Evolutionary conservation across 2,888 invertebrate genomes (phyloP).

Genomic region (Sphinx pinastri): DNA sequence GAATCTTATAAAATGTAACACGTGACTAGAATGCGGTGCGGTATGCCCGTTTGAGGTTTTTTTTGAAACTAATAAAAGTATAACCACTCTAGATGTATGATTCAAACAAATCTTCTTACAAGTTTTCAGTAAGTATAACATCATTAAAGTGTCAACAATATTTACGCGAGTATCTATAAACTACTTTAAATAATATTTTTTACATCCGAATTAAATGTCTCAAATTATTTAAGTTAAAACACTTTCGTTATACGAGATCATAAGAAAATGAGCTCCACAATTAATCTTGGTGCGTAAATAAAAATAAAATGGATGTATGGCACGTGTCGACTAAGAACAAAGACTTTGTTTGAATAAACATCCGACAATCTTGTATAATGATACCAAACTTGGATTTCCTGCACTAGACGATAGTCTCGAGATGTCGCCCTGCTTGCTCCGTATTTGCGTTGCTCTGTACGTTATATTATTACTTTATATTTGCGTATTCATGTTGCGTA

Average conservation of each 20-base stretch:
- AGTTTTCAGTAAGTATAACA: no score
- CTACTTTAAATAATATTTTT: no score
- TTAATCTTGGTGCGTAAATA: not conserved
- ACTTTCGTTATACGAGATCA: no score
- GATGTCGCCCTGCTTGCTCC: not conserved
- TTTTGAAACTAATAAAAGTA: no score
- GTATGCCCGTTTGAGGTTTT: not conserved
- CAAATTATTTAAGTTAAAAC: no score
- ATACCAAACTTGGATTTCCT: constrained; percentile 24
- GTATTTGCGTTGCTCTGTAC: not conserved
- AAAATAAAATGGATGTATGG: not conserved
- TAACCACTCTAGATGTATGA: no score
- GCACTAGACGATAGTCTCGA: constrained; percentile 2
- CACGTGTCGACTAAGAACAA: constrained; percentile 17
- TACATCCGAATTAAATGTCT: no score
- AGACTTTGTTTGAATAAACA: constrained; percentile 22
- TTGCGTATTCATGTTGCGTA: not conserved
- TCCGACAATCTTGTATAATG: constrained; percentile 16
- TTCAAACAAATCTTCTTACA: no score
- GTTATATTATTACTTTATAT: not conserved
- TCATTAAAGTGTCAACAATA: no score
- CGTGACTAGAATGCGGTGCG: constrained; percentile 48
- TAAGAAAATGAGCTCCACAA: no score
- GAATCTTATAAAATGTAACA: constrained; percentile 55
- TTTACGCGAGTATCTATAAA: no score